A percentile compares a stretch with the other conserved stretches of the same genome.
phyloP scores from a whole-genome alignment of 2,888 invertebrate genomes.

The Agrotis segetum region DNA sequence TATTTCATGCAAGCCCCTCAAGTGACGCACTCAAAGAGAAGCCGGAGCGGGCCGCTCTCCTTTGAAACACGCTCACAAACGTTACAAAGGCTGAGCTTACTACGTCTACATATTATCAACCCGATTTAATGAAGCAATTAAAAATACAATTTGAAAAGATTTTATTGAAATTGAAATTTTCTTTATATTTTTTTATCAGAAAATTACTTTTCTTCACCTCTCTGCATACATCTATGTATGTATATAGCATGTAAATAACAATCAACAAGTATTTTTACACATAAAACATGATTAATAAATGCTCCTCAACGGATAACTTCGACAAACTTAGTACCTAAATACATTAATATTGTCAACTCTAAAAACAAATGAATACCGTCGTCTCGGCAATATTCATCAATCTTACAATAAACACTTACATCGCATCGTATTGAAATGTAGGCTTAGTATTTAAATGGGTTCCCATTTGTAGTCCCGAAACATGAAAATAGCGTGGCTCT shows the following conservation, averaged over 20 bases:
- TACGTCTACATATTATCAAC: slow-evolving; percentile 59
- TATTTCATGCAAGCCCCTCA: slow-evolving; percentile 82
- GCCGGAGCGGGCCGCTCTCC: slow-evolving; percentile 73
- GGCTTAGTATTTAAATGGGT: slow-evolving; percentile 91
- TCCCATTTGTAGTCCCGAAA: slow-evolving; percentile 90
- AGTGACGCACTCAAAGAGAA: slow-evolving; percentile 85
- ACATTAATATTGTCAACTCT: neutral
- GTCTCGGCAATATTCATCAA: slow-evolving; percentile 65
- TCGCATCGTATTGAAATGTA: slow-evolving; percentile 87
- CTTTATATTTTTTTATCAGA: neutral
- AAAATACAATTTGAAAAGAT: slow-evolving; percentile 29
- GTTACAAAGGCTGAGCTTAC: slow-evolving; percentile 78
- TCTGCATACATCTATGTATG: too few species aligned
- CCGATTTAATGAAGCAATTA: slow-evolving; percentile 68
- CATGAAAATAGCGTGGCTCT: slow-evolving; percentile 92
- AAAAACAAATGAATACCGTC: slow-evolving; percentile 40
- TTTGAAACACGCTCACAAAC: slow-evolving; percentile 75
- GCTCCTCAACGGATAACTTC: neutral
- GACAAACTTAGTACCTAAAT: neutral
- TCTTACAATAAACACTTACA: slow-evolving; percentile 77
- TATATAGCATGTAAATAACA: too few species aligned
- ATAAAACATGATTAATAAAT: neutral
- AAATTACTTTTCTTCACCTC: neutral
- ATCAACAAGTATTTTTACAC: too few species aligned
- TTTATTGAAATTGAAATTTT: neutral